These are phyloP conservation scores for Phalacrocorax pelagicus DNA, from an alignment of 2,113 vertebrate species.

Conservation along the genomic window DNA sequence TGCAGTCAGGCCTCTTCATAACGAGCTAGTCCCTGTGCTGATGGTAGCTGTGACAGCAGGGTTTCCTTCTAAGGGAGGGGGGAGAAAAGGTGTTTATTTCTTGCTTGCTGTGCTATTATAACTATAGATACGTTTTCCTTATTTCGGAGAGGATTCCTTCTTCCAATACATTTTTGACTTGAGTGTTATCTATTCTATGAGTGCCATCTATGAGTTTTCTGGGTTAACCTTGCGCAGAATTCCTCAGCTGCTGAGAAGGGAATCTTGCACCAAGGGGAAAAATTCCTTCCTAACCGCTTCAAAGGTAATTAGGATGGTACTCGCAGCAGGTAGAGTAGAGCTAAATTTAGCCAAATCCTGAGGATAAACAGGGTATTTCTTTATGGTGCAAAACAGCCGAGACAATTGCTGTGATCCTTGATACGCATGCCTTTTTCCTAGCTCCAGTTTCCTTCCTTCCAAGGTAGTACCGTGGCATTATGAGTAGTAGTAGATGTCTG, in stretches of 20 bases:
- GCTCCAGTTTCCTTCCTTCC: background rate
- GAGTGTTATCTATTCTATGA: background rate
- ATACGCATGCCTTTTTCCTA: background rate
- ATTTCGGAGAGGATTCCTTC: background rate
- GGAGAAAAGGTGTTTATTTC: background rate
- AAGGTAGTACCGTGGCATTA: background rate
- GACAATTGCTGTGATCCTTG: background rate
- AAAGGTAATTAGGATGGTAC: background rate
- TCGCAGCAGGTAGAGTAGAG: background rate
- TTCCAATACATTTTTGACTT: background rate
- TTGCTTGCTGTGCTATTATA: background rate
- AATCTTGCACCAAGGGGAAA: background rate
- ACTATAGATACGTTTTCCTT: background rate
- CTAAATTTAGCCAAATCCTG: background rate
- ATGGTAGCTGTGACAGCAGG: background rate
- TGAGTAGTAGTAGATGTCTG: background rate
- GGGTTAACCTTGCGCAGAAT: background rate
- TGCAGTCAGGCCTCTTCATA: background rate
- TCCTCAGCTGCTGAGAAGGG: background rate
- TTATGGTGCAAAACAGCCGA: background rate
- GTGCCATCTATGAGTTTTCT: background rate
- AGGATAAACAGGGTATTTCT: background rate
- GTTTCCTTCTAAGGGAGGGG: background rate
- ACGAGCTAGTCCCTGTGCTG: background rate
- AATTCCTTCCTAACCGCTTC: background rate